Evolutionary conservation across 1,140 invertebrate species (phyloP).

Genomic region (Heliconius melpomene): DNA sequence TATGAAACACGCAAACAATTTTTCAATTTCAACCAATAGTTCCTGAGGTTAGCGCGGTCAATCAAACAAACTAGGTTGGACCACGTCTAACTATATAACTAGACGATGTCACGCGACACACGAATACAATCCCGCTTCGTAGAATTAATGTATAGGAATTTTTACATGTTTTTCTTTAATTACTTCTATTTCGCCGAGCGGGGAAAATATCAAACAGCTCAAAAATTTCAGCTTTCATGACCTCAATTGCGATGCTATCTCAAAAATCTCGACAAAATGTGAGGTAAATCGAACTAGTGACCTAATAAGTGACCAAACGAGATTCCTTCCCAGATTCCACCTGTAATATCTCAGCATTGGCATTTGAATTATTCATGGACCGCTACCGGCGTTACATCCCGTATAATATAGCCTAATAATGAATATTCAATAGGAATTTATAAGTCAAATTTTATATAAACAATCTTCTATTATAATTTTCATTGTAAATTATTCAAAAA

Average conservation of each 20-base stretch:
- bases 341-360: slow-evolving; percentile 1
- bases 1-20: too few species aligned
- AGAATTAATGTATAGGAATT: too few species aligned
- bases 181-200: too few species aligned
- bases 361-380: slow-evolving; percentile 8
- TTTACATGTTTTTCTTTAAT: too few species aligned
- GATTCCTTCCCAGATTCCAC: background rate
- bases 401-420: slow-evolving; percentile 5
- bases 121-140: too few species aligned
- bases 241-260: background rate
- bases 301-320: background rate
- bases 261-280: background rate
- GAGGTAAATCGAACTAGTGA: background rate
- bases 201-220: too few species aligned
- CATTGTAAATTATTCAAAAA: background rate
- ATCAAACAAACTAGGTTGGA: too few species aligned
- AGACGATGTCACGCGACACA: too few species aligned
- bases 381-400: background rate
- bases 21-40: too few species aligned
- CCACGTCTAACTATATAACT: too few species aligned
- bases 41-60: too few species aligned
- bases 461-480: background rate
- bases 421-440: slow-evolving; percentile 11
- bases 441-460: background rate
- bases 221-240: background rate